Evolutionary conservation across 2,797 vertebrate genomes (phyloP).

Genomic region (Simalia tracyae): DNA sequence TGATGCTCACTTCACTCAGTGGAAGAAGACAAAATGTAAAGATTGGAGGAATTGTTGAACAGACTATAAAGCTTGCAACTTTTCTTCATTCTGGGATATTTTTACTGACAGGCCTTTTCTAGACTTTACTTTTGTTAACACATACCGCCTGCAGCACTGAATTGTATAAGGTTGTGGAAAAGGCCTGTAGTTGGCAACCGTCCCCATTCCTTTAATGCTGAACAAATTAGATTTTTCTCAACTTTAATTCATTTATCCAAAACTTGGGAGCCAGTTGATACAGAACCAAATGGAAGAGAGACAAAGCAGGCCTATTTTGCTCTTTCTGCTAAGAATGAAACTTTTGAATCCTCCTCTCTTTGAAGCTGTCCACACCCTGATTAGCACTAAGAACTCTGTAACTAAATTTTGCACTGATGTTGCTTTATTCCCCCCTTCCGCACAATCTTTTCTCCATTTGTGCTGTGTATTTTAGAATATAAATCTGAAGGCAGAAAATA

Average conservation of each 20-base stretch:
- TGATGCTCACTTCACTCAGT: constrained; percentile 46
- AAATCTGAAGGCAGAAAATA: not conserved
- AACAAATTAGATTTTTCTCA: not conserved
- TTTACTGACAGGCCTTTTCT: not conserved
- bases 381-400: not conserved
- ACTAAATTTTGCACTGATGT: not conserved
- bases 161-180: not conserved
- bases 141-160: not conserved
- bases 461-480: not conserved
- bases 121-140: not conserved
- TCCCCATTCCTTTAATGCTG: not conserved
- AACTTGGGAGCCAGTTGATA: no score
- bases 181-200: not conserved
- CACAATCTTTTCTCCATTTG: not conserved
- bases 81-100: constrained; percentile 11
- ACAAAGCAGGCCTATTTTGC: not conserved
- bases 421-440: not conserved
- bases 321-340: not conserved
- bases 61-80: not conserved
- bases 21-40: constrained; percentile 22
- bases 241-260: not conserved
- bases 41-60: not conserved
- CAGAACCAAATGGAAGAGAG: not conserved
- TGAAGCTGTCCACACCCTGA: not conserved
- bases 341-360: not conserved